phyloP scores from a whole-genome alignment of 1,140 invertebrate genomes.

The Bombus confusus region DNA sequence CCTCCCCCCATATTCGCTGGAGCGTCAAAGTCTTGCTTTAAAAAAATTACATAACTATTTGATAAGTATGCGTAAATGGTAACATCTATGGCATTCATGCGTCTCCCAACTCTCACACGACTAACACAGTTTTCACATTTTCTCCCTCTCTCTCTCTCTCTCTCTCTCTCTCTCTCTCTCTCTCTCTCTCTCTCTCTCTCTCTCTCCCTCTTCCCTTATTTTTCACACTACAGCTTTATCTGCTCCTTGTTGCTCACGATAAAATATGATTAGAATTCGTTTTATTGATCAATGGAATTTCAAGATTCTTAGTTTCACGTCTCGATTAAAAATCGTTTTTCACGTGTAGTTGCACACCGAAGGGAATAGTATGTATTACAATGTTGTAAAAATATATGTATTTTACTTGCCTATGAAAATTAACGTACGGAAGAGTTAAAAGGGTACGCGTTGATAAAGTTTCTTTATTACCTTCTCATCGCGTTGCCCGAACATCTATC shows the following conservation, averaged over 20 bases:
- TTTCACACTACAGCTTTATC: background rate
- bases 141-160: background rate
- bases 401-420: background rate
- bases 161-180: background rate
- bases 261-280: background rate
- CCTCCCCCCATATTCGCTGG: slow-evolving; percentile 48
- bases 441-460: too few relatives aligned
- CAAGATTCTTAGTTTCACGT: background rate
- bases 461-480: background rate
- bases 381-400: slow-evolving; percentile 15
- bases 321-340: background rate
- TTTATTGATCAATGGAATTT: background rate
- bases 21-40: slow-evolving; percentile 67
- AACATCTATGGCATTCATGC: slow-evolving; percentile 36
- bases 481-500: background rate
- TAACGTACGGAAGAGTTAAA: background rate
- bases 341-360: background rate
- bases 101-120: background rate
- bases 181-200: background rate
- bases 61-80: slow-evolving; percentile 46
- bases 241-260: background rate
- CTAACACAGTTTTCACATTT: background rate
- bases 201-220: background rate
- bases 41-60: slow-evolving; percentile 65
- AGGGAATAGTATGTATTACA: background rate